These are phyloP conservation scores for Lophotis ruficrista DNA, from an alignment of 2,113 vertebrate genomes.

Conservation along the genomic window DNA sequence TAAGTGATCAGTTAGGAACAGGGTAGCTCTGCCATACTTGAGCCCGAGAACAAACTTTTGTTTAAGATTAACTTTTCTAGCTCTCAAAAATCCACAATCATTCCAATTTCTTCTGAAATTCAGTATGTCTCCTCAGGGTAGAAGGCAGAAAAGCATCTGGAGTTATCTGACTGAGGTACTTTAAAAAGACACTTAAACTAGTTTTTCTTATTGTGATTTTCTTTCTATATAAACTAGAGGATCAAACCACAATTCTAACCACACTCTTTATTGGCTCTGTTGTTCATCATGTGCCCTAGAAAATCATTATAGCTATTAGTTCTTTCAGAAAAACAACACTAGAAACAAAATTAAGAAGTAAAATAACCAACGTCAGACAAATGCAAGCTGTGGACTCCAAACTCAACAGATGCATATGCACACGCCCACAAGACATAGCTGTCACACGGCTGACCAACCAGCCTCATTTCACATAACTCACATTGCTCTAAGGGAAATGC, in stretches of 20 bases:
- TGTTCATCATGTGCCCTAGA: background rate
- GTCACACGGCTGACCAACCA: background rate
- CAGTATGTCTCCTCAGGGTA: background rate
- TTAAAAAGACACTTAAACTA: background rate
- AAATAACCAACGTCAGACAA: rapidly evolving
- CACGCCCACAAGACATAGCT: background rate
- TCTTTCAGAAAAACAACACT: background rate
- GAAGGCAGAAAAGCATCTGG: background rate
- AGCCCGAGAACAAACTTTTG: background rate
- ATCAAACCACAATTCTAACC: background rate
- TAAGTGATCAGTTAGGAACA: background rate
- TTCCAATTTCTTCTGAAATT: background rate
- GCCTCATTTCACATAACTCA: rapidly evolving
- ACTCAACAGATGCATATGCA: background rate
- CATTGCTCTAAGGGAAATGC: background rate
- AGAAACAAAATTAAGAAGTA: background rate
- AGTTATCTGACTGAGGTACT: background rate
- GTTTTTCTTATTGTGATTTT: background rate
- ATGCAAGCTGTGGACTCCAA: background rate
- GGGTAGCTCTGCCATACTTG: background rate
- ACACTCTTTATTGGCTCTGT: background rate
- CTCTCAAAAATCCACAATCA: background rate
- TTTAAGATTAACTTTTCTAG: background rate
- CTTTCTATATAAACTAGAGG: background rate
- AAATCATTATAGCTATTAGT: background rate